phyloP scores from a whole-genome alignment of 2,113 vertebrate genomes.

The Tonatia bakeri region DNA sequence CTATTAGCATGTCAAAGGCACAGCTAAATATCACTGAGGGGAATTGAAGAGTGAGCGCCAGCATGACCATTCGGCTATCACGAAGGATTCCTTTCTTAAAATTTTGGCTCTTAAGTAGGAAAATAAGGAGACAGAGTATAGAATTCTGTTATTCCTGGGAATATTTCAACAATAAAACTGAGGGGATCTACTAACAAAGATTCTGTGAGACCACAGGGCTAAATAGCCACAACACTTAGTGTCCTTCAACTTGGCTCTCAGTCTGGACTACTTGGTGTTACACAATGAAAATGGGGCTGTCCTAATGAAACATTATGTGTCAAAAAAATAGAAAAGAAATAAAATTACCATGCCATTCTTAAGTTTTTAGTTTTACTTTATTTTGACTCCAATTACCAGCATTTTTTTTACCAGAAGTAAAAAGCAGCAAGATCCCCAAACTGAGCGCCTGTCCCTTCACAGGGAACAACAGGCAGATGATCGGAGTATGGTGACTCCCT shows the following conservation, averaged over 20 bases:
- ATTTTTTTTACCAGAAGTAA: not conserved
- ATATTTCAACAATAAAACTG: conserved; percentile 3
- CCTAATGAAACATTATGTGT: too few relatives aligned
- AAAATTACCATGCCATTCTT: too few relatives aligned
- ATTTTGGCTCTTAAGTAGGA: not conserved
- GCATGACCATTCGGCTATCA: not conserved
- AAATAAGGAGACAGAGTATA: conserved; percentile 6
- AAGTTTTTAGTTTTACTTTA: too few relatives aligned
- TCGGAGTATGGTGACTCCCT: not conserved
- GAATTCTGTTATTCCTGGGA: conserved; percentile 42
- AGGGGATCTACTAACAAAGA: not conserved
- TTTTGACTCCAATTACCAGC: too few relatives aligned
- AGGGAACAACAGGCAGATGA: not conserved
- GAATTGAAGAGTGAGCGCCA: not conserved
- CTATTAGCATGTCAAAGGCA: not conserved
- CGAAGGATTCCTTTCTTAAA: not conserved
- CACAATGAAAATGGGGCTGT: not conserved
- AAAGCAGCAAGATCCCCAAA: not conserved
- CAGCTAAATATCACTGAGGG: not conserved
- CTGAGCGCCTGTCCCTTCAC: not conserved
- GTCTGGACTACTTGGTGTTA: not conserved
- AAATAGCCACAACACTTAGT: not conserved
- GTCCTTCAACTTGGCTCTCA: not conserved
- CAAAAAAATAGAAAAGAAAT: too few relatives aligned
- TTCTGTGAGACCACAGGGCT: not conserved